phyloP scores from a whole-genome alignment of 2,113 vertebrate genomes.

The Megaceryle maxima region DNA sequence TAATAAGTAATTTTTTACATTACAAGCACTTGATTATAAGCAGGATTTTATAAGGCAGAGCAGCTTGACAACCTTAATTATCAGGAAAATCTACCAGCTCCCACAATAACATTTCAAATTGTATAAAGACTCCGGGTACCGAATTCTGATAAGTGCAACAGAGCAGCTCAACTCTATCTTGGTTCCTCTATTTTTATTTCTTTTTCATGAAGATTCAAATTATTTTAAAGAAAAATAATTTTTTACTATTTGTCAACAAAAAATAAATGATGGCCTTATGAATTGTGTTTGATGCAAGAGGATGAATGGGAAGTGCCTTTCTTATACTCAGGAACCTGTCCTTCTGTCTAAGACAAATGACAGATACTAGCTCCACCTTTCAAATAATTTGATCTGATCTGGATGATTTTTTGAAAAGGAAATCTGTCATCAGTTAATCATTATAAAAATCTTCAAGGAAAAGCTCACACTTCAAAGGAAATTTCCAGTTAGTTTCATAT shows the following conservation, averaged over 20 bases:
- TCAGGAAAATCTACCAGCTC: background rate
- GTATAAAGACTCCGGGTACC: background rate
- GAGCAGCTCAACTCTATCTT: background rate
- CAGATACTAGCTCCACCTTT: background rate
- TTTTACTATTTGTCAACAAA: background rate
- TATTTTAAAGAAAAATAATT: background rate
- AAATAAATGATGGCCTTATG: background rate
- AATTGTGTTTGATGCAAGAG: background rate
- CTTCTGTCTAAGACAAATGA: background rate
- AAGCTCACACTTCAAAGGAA: background rate
- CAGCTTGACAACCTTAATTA: background rate
- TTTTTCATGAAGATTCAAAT: background rate
- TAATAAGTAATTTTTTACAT: background rate
- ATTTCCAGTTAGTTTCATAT: background rate
- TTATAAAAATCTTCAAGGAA: background rate
- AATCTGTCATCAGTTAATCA: background rate
- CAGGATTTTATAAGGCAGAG: background rate
- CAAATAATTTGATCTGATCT: background rate
- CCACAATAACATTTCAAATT: background rate
- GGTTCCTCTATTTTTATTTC: background rate
- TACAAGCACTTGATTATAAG: background rate
- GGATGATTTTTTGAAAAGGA: background rate
- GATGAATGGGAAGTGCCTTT: background rate
- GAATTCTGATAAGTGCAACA: background rate
- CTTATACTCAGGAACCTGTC: background rate